Percentiles rank a stretch among this genome's conserved stretches.
These are phyloP conservation scores for Zaprionus lachaisei DNA, from an alignment of 1,140 invertebrate species.

Conservation along the genomic window DNA sequence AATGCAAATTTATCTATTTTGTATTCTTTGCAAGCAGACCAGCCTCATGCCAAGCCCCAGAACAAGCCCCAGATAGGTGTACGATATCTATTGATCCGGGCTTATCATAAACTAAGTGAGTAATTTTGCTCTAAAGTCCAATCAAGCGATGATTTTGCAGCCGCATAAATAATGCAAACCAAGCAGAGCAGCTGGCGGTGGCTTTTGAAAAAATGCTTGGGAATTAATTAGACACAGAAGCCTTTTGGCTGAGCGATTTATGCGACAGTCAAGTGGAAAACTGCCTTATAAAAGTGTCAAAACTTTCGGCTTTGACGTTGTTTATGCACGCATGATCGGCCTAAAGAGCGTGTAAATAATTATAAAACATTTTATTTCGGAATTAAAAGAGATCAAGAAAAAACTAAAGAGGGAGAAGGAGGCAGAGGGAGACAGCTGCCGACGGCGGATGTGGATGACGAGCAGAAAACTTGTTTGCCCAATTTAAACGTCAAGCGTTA, in stretches of 20 bases:
- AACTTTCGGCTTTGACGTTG: slow-evolving; percentile 61
- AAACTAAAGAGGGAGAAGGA: neutral
- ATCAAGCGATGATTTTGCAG: slow-evolving; percentile 50
- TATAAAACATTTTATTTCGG: slow-evolving; percentile 50
- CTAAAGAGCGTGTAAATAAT: slow-evolving; percentile 71
- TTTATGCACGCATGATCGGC: slow-evolving; percentile 70
- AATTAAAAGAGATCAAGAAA: neutral
- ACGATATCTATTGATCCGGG: too few relatives aligned
- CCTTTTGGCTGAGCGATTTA: slow-evolving; percentile 75
- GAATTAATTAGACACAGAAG: slow-evolving; percentile 69
- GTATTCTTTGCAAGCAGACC: neutral
- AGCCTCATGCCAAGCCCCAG: neutral
- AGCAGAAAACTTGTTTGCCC: slow-evolving; percentile 66
- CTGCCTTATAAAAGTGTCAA: slow-evolving; percentile 82
- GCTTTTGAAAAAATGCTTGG: slow-evolving; percentile 63
- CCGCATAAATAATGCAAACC: slow-evolving; percentile 40
- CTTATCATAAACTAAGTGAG: slow-evolving; percentile 58
- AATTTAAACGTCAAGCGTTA: slow-evolving; percentile 80
- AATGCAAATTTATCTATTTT: neutral
- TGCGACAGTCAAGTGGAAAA: slow-evolving; percentile 72
- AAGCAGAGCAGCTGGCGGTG: slow-evolving; percentile 49
- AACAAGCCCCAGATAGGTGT: too few relatives aligned
- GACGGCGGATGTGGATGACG: slow-evolving; percentile 51
- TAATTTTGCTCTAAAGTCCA: slow-evolving; percentile 50
- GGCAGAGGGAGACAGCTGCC: neutral